Evolutionary conservation across 2,113 vertebrate species (phyloP).

Genomic region (Myotis davidii): DNA sequence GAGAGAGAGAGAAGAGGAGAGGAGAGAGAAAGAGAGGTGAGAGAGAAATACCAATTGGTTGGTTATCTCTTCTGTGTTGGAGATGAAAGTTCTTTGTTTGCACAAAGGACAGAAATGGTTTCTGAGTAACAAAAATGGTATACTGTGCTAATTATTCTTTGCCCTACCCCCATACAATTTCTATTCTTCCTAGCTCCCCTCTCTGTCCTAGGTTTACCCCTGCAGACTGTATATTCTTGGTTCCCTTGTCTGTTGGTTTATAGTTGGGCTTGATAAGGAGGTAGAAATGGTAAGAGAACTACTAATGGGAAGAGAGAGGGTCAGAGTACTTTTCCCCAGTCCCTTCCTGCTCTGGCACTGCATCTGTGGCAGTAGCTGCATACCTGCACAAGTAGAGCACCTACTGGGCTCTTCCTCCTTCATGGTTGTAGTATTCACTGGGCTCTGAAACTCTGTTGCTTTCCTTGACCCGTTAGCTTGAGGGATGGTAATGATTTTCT

Average conservation of each 20-base stretch:
- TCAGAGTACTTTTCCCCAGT: neutral
- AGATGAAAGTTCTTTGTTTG: neutral
- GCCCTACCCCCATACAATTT: neutral
- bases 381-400: neutral
- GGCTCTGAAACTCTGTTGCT: neutral
- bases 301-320: neutral
- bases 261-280: neutral
- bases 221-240: neutral
- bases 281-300: neutral
- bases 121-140: neutral
- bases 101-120: neutral
- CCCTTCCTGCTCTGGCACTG: neutral
- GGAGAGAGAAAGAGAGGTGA: neutral
- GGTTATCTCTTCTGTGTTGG: neutral
- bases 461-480: neutral
- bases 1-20: too few species aligned
- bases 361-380: neutral
- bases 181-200: neutral
- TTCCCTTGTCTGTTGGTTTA: slow-evolving; percentile 3
- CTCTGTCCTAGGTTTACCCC: neutral
- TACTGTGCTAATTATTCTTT: neutral
- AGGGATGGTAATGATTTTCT: neutral
- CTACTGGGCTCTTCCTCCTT: neutral
- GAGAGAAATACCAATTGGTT: neutral
- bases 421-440: neutral